These are phyloP conservation scores for Ctenomys sociabilis DNA, from an alignment of 2,113 vertebrate species.

Conservation along the genomic window DNA sequence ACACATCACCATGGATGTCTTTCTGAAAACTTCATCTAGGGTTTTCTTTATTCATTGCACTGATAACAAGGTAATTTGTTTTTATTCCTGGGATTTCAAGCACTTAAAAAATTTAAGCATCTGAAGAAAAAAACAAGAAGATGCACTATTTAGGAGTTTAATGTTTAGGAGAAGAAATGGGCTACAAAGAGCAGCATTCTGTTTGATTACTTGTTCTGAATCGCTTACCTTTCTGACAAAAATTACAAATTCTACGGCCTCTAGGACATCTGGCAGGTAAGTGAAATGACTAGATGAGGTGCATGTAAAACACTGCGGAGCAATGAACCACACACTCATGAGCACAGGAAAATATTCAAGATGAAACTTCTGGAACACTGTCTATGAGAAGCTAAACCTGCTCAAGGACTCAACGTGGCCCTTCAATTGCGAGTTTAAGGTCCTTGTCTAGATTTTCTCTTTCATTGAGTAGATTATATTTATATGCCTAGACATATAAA, in stretches of 20 bases:
- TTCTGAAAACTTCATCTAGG: background rate
- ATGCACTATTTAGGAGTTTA: no score
- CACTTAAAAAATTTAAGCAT: background rate
- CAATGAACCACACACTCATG: background rate
- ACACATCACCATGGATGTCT: background rate
- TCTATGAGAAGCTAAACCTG: background rate
- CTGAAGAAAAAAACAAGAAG: no score
- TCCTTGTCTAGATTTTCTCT: background rate
- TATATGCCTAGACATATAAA: background rate
- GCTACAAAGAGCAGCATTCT: background rate
- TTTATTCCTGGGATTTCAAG: background rate
- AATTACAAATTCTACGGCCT: background rate
- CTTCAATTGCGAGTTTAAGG: background rate
- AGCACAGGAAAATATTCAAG: background rate
- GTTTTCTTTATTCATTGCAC: background rate
- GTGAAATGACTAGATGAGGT: background rate
- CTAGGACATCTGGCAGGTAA: background rate
- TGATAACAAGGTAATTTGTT: background rate
- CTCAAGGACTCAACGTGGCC: background rate
- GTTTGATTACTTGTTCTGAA: background rate
- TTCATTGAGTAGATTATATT: background rate
- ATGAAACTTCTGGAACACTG: background rate
- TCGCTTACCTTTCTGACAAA: background rate
- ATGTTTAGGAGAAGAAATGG: background rate
- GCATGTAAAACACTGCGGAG: background rate